phyloP scores from a whole-genome alignment of 2,797 vertebrate species.

The Helicolenus hilgendorfi region DNA sequence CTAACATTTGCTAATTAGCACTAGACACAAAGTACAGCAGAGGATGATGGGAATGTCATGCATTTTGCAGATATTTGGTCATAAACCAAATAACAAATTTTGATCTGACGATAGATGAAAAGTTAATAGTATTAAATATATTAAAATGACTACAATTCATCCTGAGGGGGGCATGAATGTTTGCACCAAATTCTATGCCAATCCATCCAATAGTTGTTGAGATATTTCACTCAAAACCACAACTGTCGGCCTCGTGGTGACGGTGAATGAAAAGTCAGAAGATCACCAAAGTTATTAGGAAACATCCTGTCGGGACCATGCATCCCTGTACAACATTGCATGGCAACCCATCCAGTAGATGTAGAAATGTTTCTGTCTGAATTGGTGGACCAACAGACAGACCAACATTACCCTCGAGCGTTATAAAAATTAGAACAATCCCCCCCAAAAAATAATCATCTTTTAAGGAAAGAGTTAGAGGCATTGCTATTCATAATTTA shows the following conservation, averaged over 20 bases:
- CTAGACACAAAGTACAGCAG: background rate
- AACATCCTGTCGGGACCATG: background rate
- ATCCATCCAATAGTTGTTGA: background rate
- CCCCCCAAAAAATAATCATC: background rate
- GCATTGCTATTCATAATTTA: background rate
- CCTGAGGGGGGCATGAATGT: background rate
- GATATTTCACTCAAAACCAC: background rate
- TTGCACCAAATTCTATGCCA: background rate
- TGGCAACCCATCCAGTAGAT: background rate
- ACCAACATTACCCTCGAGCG: background rate
- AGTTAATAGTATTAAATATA: background rate
- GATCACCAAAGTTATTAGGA: background rate
- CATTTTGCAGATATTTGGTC: background rate
- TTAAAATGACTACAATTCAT: background rate
- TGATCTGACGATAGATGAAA: background rate
- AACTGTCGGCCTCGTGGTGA: background rate
- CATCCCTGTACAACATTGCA: background rate
- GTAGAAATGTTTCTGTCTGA: background rate
- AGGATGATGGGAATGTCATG: background rate
- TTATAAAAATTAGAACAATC: background rate
- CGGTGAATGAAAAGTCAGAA: background rate
- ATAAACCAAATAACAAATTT: background rate
- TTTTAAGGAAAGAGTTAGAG: constrained; percentile 13
- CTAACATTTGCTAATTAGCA: background rate
- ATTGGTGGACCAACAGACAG: background rate